phyloP scores from a whole-genome alignment of 2,113 vertebrate genomes.

The Caranx melampygus region DNA sequence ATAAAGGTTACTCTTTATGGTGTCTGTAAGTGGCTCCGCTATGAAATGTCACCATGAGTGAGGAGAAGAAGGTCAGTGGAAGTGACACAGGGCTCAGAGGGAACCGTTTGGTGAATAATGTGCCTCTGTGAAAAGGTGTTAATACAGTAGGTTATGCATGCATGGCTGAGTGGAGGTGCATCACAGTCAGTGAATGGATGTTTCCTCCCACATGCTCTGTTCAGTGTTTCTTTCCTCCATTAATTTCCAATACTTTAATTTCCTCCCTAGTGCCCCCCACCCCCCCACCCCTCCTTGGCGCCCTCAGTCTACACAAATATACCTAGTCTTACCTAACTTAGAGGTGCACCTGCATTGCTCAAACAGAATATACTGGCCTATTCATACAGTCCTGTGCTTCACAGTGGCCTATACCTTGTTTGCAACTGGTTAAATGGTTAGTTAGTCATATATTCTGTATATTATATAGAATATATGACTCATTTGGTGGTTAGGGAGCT shows the following conservation, averaged over 20 bases:
- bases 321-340: conserved; percentile 11
- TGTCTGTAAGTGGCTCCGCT: conserved; percentile 74
- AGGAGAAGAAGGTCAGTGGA: conserved; percentile 77
- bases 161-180: background rate
- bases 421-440: background rate
- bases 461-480: background rate
- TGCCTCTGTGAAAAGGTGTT: conserved; percentile 37
- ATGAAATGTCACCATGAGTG: conserved; percentile 80
- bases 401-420: conserved; percentile 9
- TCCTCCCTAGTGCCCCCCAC: background rate
- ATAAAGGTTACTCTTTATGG: conserved; percentile 82
- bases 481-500: background rate
- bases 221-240: conserved; percentile 19
- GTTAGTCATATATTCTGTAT: background rate
- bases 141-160: conserved; percentile 21
- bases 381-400: conserved; percentile 19
- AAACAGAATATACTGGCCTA: conserved; percentile 35
- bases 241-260: conserved; percentile 6
- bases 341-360: conserved; percentile 27
- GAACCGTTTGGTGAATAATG: conserved; percentile 45
- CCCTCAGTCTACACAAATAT: background rate
- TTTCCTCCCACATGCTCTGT: background rate
- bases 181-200: conserved; percentile 11
- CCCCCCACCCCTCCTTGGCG: background rate
- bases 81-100: conserved; percentile 47